These are phyloP conservation scores for Paramuricea clavata DNA, from an alignment of 92 coral and sea anemone species.

Conservation along the genomic window DNA sequence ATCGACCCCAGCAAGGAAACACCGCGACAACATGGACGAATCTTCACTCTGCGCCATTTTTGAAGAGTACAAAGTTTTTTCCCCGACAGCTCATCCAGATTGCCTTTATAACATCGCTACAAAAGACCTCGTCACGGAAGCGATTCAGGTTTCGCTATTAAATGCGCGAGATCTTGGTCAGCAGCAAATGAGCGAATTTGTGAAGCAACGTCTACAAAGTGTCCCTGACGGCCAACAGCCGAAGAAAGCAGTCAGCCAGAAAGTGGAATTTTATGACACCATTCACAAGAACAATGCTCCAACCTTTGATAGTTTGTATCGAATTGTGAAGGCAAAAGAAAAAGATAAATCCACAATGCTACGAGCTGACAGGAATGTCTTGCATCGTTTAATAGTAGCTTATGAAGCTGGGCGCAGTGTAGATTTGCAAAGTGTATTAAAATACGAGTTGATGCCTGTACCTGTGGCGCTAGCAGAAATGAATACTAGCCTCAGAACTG, in stretches of 20 bases:
- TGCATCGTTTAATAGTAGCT: conserved; percentile 66
- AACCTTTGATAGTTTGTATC: conserved; percentile 70
- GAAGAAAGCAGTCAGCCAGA: no score
- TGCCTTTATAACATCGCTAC: conserved; percentile 77
- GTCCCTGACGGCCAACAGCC: no score
- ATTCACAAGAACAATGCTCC: conserved; percentile 72
- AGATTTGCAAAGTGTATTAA: conserved; percentile 55
- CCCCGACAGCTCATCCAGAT: conserved; percentile 64
- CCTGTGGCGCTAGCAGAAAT: conserved; percentile 69
- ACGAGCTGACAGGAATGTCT: conserved; percentile 68
- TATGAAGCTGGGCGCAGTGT: conserved; percentile 75
- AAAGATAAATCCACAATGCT: conserved; percentile 57
- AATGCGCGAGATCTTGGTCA: conserved; percentile 64
- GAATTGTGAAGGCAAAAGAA: conserved; percentile 66
- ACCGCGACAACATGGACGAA: conserved; percentile 67
- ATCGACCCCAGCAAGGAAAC: conserved; percentile 65
- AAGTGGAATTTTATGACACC: neutral
- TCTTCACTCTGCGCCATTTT: conserved; percentile 51
- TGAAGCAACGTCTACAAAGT: conserved; percentile 69
- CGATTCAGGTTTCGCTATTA: conserved; percentile 67
- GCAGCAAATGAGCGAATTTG: conserved; percentile 63
- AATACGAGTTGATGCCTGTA: conserved; percentile 63
- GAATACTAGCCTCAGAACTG: conserved; percentile 68
- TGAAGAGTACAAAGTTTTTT: conserved; percentile 67
- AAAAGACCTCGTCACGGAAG: conserved; percentile 72